Percentiles rank a stretch among this genome's conserved stretches.
These are phyloP conservation scores for Actinia equina DNA, from an alignment of 64 coral and sea anemone species.

Conservation along the genomic window DNA sequence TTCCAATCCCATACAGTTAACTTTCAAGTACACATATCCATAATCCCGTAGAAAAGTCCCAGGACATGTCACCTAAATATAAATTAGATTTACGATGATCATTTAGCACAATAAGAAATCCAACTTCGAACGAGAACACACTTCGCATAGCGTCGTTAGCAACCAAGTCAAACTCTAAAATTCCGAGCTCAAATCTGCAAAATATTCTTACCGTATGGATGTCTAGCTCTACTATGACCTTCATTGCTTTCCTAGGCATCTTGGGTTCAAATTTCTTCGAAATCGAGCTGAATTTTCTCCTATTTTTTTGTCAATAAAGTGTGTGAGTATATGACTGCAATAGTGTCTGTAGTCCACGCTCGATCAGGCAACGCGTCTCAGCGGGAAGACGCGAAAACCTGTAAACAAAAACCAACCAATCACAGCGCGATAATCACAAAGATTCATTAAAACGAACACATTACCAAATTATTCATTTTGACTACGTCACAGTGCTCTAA, in stretches of 20 bases:
- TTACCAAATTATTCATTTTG: constrained; percentile 29
- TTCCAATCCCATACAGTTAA: constrained; percentile 97
- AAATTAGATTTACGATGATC: constrained; percentile 27
- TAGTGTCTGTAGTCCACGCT: neutral
- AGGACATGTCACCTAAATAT: constrained; percentile 80
- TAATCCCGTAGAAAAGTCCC: constrained; percentile 98
- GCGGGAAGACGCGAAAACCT: constrained; percentile 52
- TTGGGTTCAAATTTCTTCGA: neutral
- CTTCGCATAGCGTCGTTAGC: constrained; percentile 94
- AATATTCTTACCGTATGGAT: constrained; percentile 76
- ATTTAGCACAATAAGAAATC: neutral
- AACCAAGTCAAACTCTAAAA: constrained; percentile 36
- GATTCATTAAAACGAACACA: constrained; percentile 36
- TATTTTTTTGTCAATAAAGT: neutral
- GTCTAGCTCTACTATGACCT: constrained; percentile 94
- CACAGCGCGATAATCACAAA: constrained; percentile 17
- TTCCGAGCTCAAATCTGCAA: constrained; percentile 27
- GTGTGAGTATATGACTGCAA: neutral
- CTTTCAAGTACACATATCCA: constrained; percentile 95
- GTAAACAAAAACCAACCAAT: constrained; percentile 60
- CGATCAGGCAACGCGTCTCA: constrained; percentile 29
- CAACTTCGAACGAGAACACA: neutral
- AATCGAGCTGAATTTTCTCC: neutral
- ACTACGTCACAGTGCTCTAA: constrained; percentile 45
- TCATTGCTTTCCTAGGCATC: constrained; percentile 99